Conservation (phyloP, 2,888 invertebrate genomes). For the Tenodera sinensis region DNA sequence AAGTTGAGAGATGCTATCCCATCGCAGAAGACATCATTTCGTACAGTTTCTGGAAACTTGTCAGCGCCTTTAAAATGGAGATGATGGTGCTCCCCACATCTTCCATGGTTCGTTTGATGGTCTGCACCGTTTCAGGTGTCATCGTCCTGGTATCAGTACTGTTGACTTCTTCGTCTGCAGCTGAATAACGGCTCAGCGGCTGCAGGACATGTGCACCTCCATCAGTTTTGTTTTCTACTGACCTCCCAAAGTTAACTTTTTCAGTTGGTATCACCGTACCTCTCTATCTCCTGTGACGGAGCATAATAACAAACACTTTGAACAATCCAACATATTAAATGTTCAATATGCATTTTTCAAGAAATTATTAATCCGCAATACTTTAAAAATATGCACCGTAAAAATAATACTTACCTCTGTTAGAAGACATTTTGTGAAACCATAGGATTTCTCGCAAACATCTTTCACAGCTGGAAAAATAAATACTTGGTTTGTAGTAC, state of each 20-base stretch:
- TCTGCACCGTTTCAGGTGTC: neutral
- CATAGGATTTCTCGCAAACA: neutral
- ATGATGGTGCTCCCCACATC: neutral
- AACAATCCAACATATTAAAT: too few species aligned
- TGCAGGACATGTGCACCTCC: neutral
- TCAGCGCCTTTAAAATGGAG: neutral
- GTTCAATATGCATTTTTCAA: neutral
- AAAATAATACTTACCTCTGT: neutral
- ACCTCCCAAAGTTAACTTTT: neutral
- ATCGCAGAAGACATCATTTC: neutral
- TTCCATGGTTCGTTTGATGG: neutral
- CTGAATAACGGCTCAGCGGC: neutral
- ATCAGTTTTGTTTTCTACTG: neutral
- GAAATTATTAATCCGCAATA: neutral
- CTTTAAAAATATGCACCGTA: neutral
- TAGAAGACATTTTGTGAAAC: slow-evolving; percentile 5
- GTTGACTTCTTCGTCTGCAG: neutral
- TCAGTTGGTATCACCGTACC: neutral
- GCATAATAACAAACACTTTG: neutral
- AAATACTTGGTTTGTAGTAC: too few species aligned
- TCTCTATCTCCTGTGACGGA: neutral
- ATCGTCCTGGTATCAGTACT: neutral
- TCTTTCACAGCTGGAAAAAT: neutral
- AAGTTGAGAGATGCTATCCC: neutral
- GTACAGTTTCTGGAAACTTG: neutral